These are phyloP conservation scores for Tragulus kanchil DNA, from an alignment of 2,113 vertebrate species.

Conservation along the genomic window DNA sequence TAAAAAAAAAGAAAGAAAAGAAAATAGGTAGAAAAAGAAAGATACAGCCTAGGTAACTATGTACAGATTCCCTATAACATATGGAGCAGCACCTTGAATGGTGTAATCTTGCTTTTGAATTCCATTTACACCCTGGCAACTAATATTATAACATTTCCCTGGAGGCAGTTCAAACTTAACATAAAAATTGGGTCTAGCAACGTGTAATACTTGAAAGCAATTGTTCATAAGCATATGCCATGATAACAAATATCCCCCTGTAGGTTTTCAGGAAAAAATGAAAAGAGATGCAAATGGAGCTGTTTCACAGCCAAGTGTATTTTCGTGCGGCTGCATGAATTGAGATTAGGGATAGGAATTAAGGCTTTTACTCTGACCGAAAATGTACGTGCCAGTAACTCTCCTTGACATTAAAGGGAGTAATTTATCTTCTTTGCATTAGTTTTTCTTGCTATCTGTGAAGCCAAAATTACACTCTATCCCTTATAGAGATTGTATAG, in stretches of 20 bases:
- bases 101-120: neutral
- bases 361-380: neutral
- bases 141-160: conserved; percentile 40
- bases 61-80: too few relatives aligned
- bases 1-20: neutral
- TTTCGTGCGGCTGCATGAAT: neutral
- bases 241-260: conserved; percentile 51
- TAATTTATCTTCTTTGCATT: conserved; percentile 58
- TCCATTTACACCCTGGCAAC: neutral
- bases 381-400: neutral
- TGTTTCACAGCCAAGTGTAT: conserved; percentile 35
- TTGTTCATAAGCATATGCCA: conserved; percentile 61
- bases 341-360: conserved; percentile 36
- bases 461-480: neutral
- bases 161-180: conserved; percentile 32
- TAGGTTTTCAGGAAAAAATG: conserved; percentile 35
- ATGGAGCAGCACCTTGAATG: neutral
- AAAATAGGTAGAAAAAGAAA: neutral
- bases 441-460: conserved; percentile 27
- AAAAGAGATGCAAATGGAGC: conserved; percentile 24
- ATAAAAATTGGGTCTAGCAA: conserved; percentile 52
- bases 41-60: neutral
- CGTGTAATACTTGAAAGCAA: conserved; percentile 45
- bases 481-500: conserved; percentile 24
- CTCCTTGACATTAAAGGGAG: conserved; percentile 16